Percentiles rank a stretch among this genome's conserved stretches.
These are phyloP conservation scores for Strongylocentrotus purpuratus DNA, from an alignment of 35 echinoderm and acorn worm species.

Conservation along the genomic window DNA sequence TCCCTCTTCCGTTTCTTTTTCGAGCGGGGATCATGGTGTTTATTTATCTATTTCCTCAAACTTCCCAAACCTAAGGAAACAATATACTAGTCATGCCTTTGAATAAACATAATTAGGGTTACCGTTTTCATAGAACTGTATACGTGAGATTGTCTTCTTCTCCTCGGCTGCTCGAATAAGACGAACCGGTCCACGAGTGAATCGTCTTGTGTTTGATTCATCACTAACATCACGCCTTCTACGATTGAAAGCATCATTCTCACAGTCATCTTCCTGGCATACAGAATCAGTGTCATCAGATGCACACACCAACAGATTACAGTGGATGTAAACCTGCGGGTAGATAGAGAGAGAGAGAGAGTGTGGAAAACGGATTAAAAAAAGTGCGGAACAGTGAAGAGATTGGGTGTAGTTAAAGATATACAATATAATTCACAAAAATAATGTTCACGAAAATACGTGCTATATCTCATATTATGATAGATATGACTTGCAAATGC, in stretches of 20 bases:
- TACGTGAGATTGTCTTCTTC: not conserved
- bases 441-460: too few relatives aligned
- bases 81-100: not conserved
- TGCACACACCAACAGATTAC: not conserved
- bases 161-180: not conserved
- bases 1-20: too few relatives aligned
- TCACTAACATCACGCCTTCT: not conserved
- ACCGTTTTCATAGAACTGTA: not conserved
- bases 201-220: not conserved
- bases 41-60: too few relatives aligned
- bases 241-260: not conserved
- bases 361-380: too few relatives aligned
- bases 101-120: not conserved
- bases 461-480: too few relatives aligned
- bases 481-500: too few relatives aligned
- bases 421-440: too few relatives aligned
- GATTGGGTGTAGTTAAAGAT: too few relatives aligned
- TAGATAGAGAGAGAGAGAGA: not conserved
- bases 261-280: not conserved
- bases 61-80: too few relatives aligned
- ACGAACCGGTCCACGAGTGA: not conserved
- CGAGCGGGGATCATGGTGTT: too few relatives aligned
- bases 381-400: too few relatives aligned
- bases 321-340: constrained; percentile 8
- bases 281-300: not conserved